A percentile compares a stretch with the other conserved stretches of the same genome.
phyloP scores from a whole-genome alignment of 2,888 invertebrate genomes.

The Tetanocera ferruginea region DNA sequence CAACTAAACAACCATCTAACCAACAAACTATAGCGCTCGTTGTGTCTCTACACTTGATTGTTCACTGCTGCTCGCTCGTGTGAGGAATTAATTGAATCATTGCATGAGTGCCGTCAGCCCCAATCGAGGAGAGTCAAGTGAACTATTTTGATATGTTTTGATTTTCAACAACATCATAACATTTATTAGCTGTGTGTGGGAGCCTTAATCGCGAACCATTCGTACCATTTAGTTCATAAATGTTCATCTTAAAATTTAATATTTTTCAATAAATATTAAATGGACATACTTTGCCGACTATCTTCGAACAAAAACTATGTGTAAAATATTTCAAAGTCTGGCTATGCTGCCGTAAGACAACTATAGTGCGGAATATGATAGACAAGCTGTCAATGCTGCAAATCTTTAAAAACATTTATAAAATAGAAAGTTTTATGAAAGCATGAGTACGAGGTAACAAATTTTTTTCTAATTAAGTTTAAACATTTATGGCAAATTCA shows the following conservation, averaged over 20 bases:
- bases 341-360: too few species aligned
- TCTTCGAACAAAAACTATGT: too few species aligned
- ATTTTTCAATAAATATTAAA: too few species aligned
- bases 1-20: neutral
- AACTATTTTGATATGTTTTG: constrained; percentile 35
- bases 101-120: neutral
- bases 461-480: too few species aligned
- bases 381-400: too few species aligned
- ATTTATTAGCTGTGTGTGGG: neutral
- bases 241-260: neutral
- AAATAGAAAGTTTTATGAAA: too few species aligned
- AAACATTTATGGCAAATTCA: too few species aligned
- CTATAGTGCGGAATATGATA: too few species aligned
- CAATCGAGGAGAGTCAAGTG: neutral
- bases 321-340: too few species aligned
- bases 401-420: too few species aligned
- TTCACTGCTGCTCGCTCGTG: constrained; percentile 13
- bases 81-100: constrained; percentile 26
- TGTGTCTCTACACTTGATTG: neutral
- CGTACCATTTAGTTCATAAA: neutral
- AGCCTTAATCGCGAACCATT: neutral
- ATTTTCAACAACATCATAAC: constrained; percentile 20
- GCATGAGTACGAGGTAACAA: too few species aligned
- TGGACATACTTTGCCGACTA: too few species aligned
- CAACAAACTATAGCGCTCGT: neutral